Percentiles rank a stretch among this genome's conserved stretches.
Evolutionary conservation across 2,797 vertebrate genomes (phyloP).

Genomic region (Chaetodon trifasciatus): DNA sequence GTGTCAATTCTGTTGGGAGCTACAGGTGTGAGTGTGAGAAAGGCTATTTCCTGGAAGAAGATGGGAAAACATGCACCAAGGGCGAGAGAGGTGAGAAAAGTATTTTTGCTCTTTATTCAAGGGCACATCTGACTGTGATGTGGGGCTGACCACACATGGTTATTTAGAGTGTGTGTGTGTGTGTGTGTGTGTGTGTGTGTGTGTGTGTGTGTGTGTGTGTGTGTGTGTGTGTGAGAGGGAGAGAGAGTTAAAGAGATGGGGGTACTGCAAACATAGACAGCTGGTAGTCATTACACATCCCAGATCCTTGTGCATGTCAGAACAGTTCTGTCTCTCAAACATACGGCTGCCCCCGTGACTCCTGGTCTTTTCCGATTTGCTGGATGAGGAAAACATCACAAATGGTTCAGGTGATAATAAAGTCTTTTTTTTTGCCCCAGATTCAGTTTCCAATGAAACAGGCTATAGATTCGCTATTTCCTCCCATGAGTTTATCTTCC

Average conservation of each 20-base stretch:
- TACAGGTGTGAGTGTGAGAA: slow-evolving; percentile 94
- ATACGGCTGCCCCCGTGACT: slow-evolving; percentile 58
- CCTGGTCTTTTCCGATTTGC: slow-evolving; percentile 69
- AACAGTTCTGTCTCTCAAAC: slow-evolving; percentile 67
- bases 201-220: slow-evolving; percentile 19
- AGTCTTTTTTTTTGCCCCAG: slow-evolving; percentile 30
- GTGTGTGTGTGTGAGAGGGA: not conserved
- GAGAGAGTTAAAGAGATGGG: slow-evolving; percentile 3
- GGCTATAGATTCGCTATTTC: slow-evolving; percentile 77
- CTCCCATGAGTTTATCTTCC: slow-evolving; percentile 75
- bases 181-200: not conserved
- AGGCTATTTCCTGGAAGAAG: slow-evolving; percentile 90
- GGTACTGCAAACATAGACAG: slow-evolving; percentile 69
- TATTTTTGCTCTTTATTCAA: slow-evolving; percentile 54
- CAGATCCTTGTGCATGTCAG: slow-evolving; percentile 71
- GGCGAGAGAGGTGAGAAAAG: slow-evolving; percentile 89
- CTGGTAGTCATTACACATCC: slow-evolving; percentile 82
- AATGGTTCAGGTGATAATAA: slow-evolving; percentile 60
- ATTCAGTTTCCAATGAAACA: slow-evolving; percentile 69
- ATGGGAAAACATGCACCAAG: slow-evolving; percentile 91
- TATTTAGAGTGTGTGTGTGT: slow-evolving; percentile 35
- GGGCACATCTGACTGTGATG: slow-evolving; percentile 52
- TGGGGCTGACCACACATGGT: slow-evolving; percentile 46
- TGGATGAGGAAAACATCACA: slow-evolving; percentile 68
- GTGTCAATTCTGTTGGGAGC: slow-evolving; percentile 93